A percentile compares a stretch with the other conserved stretches of the same genome.
These are phyloP conservation scores for Epizoanthus ramosus DNA, from an alignment of 92 coral and sea anemone genomes.

Conservation along the genomic window DNA sequence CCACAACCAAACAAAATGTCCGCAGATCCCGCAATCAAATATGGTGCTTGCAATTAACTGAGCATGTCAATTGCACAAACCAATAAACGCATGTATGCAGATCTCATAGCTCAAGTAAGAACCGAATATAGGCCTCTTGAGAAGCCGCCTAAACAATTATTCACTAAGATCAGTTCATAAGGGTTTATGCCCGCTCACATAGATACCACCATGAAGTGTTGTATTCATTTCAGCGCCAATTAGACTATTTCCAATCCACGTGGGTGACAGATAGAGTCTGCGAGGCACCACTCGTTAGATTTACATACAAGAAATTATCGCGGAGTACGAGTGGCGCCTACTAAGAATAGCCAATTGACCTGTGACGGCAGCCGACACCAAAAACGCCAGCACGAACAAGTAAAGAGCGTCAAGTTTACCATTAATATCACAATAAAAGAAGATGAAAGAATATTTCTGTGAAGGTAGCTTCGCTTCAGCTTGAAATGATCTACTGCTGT, in stretches of 20 bases:
- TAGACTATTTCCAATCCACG: conserved; percentile 46
- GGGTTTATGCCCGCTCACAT: conserved; percentile 32
- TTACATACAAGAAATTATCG: conserved; percentile 50
- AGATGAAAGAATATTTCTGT: conserved; percentile 21
- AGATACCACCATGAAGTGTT: conserved; percentile 39
- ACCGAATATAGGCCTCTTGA: conserved; percentile 17
- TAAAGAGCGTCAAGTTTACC: conserved; percentile 23
- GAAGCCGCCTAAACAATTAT: conserved; percentile 43
- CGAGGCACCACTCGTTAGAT: conserved; percentile 39
- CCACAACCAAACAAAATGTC: too few relatives aligned
- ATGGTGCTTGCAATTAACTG: background rate
- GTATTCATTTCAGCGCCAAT: conserved; percentile 50
- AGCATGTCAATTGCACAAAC: conserved; percentile 31
- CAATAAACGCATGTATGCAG: background rate
- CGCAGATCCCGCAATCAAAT: too few relatives aligned
- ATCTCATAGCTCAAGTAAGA: background rate
- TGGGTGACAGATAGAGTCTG: conserved; percentile 46
- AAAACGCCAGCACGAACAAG: conserved; percentile 39
- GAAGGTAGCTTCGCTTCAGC: conserved; percentile 3
- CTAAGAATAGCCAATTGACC: conserved; percentile 92
- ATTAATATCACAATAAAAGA: conserved; percentile 30
- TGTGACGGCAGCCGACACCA: conserved; percentile 47
- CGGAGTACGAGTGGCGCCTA: conserved; percentile 84
- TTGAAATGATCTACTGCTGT: background rate
- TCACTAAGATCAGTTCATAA: conserved; percentile 34